phyloP scores from a whole-genome alignment of 1,140 invertebrate genomes.

The Drosophila murphyi region DNA sequence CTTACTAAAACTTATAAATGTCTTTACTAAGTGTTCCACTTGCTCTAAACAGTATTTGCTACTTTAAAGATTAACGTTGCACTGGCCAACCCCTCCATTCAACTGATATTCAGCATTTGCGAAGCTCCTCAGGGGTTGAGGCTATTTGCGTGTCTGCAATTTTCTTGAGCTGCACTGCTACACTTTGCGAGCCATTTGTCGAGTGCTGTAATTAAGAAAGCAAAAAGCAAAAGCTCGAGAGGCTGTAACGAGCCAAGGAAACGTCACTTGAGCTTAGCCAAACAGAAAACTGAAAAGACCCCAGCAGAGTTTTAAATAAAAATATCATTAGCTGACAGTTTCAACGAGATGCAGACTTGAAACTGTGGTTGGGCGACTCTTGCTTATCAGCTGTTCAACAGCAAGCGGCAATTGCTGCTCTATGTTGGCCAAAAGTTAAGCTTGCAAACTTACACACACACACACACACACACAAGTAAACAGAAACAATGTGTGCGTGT shows the following conservation, averaged over 20 bases:
- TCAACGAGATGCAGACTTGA: constrained; percentile 55
- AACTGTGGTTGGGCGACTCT: constrained; percentile 23
- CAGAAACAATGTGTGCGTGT: background rate
- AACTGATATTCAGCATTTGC: constrained; percentile 25
- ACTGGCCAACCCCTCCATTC: constrained; percentile 4
- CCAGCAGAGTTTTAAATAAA: constrained; percentile 31
- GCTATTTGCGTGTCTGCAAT: constrained; percentile 66
- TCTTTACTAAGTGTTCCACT: constrained; percentile 4
- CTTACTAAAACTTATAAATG: background rate
- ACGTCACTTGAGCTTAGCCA: constrained; percentile 50
- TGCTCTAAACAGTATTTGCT: background rate
- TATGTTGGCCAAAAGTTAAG: constrained; percentile 59
- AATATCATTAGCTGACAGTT: constrained; percentile 63
- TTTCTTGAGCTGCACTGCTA: constrained; percentile 51
- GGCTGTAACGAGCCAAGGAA: constrained; percentile 43
- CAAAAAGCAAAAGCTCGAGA: constrained; percentile 64
- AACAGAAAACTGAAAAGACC: constrained; percentile 28
- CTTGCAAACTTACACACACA: constrained; percentile 38
- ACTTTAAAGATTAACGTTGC: constrained; percentile 1
- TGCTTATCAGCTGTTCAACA: constrained; percentile 62
- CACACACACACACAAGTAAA: constrained; percentile 1
- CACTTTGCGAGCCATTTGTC: constrained; percentile 60
- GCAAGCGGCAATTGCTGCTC: constrained; percentile 28
- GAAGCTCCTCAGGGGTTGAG: constrained; percentile 20
- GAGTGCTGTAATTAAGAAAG: constrained; percentile 70